Percentiles rank a stretch among this genome's conserved stretches.
Evolutionary conservation across 53 echinoderm and acorn worm species (phyloP).

Genomic region (Stichopus horrens): DNA sequence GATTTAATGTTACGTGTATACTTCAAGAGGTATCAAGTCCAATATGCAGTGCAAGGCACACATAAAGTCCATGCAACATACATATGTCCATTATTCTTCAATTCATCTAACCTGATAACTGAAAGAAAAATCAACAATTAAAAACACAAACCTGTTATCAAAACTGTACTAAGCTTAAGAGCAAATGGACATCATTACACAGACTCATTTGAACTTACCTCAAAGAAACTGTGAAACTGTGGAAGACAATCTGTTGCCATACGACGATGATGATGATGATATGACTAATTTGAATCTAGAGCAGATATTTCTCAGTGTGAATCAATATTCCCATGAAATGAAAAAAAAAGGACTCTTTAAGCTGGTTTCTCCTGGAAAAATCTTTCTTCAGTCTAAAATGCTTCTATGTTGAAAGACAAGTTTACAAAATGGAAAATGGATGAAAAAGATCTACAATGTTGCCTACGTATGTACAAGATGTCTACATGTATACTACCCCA

Average conservation of each 20-base stretch:
- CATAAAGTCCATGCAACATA: too few species aligned
- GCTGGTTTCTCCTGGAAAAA: background rate
- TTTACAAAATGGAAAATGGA: slow-evolving; percentile 10
- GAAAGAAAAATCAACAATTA: too few species aligned
- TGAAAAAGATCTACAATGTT: slow-evolving; percentile 28
- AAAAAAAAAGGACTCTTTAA: background rate
- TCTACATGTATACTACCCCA: slow-evolving; percentile 32
- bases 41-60: too few species aligned
- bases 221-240: background rate
- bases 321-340: background rate
- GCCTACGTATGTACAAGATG: slow-evolving; percentile 40
- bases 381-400: slow-evolving; percentile 9
- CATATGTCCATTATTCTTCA: too few species aligned
- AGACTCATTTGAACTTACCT: background rate
- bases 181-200: background rate
- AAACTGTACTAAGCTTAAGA: too few species aligned
- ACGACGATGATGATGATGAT: background rate
- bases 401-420: slow-evolving; percentile 24
- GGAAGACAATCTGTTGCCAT: slow-evolving; percentile 12
- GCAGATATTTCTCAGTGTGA: background rate
- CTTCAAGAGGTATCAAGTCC: too few species aligned
- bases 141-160: too few species aligned
- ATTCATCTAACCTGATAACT: too few species aligned
- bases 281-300: background rate
- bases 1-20: too few species aligned